Conservation (phyloP, 2,797 vertebrate species). For the Arrhamphus sclerolepis region DNA sequence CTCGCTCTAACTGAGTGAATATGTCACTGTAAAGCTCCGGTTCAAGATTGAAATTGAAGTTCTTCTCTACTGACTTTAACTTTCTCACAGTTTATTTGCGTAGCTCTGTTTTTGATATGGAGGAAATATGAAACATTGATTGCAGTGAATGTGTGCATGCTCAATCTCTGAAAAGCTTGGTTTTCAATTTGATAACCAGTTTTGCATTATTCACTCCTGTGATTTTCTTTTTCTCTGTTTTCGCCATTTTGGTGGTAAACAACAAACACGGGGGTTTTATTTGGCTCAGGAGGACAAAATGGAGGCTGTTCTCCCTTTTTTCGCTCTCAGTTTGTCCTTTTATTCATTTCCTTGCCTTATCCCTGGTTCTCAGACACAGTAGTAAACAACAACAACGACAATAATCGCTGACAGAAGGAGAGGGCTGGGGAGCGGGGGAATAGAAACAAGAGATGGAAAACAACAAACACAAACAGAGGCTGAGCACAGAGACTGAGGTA, state of each 20-base stretch:
- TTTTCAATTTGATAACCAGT: slow-evolving; percentile 35
- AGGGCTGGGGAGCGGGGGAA: slow-evolving; percentile 43
- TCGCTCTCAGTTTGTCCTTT: slow-evolving; percentile 33
- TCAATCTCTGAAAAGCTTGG: slow-evolving; percentile 27
- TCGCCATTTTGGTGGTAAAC: slow-evolving; percentile 73
- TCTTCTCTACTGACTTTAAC: slow-evolving; percentile 25
- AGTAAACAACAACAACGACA: slow-evolving; percentile 73
- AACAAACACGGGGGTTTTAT: slow-evolving; percentile 74
- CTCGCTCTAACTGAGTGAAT: not conserved
- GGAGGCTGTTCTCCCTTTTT: slow-evolving; percentile 31
- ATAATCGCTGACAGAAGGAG: slow-evolving; percentile 33
- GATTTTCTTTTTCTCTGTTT: slow-evolving; percentile 42
- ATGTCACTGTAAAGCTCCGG: not conserved
- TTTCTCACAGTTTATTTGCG: not conserved
- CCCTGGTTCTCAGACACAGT: slow-evolving; percentile 53
- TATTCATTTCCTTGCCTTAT: slow-evolving; percentile 25
- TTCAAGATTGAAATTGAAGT: slow-evolving; percentile 18
- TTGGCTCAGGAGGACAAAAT: slow-evolving; percentile 62
- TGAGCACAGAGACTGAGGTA: slow-evolving; percentile 49
- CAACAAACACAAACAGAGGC: slow-evolving; percentile 52
- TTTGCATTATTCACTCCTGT: slow-evolving; percentile 31
- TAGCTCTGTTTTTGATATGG: slow-evolving; percentile 11
- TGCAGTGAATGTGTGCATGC: not conserved
- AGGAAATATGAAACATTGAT: slow-evolving; percentile 5
- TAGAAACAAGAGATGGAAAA: slow-evolving; percentile 53